These are phyloP conservation scores for Caenorhabditis angaria DNA, from an alignment of 2,888 invertebrate genomes.

Conservation along the genomic window DNA sequence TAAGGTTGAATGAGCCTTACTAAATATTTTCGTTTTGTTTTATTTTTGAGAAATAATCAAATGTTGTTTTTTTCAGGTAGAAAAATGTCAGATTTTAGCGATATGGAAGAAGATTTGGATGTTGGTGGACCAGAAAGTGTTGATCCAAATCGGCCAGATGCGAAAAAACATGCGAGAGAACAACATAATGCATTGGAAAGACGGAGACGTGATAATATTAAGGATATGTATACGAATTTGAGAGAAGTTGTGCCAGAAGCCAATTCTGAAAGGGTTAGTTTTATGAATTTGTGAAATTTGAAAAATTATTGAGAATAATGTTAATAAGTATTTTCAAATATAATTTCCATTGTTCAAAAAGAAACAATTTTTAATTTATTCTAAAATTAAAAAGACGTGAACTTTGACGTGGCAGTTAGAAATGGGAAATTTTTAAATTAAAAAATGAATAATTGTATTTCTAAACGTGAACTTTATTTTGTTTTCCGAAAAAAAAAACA, in stretches of 20 bases:
- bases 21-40: too few species aligned
- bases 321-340: not conserved
- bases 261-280: constrained; percentile 58
- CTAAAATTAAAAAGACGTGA: too few species aligned
- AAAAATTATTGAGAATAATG: not conserved
- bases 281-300: not conserved
- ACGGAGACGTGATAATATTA: constrained; percentile 68
- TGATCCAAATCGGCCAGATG: constrained; percentile 20
- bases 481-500: not conserved
- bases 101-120: constrained; percentile 23
- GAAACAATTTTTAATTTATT: too few species aligned
- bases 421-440: not conserved
- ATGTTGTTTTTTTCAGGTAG: constrained; percentile 9
- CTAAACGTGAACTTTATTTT: too few species aligned
- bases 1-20: too few species aligned
- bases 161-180: constrained; percentile 64
- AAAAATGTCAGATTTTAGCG: constrained; percentile 37
- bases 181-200: constrained; percentile 70
- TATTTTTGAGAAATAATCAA: not conserved
- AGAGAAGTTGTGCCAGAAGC: constrained; percentile 65
- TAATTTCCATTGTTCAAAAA: not conserved
- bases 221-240: constrained; percentile 66
- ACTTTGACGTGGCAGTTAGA: not conserved
- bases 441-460: too few species aligned
- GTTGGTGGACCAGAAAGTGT: not conserved